These are phyloP conservation scores for Rutilus rutilus DNA, from an alignment of 2,113 vertebrate species.

Conservation along the genomic window DNA sequence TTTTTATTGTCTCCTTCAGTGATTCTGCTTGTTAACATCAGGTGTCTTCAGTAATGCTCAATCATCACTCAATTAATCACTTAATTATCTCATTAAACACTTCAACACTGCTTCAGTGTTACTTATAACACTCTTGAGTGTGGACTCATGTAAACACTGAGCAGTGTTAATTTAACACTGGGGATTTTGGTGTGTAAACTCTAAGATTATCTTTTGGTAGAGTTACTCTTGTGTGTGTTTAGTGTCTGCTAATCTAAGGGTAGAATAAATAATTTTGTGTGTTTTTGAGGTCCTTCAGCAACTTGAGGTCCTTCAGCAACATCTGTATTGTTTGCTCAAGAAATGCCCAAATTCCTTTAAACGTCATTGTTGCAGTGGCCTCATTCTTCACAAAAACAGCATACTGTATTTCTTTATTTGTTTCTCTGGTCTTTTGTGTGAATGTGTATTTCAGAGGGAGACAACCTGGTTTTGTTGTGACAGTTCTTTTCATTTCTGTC, in stretches of 20 bases:
- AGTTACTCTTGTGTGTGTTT: not conserved
- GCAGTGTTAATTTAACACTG: no score
- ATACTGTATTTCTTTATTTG: slow-evolving; percentile 30
- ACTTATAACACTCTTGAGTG: no score
- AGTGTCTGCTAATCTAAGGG: not conserved
- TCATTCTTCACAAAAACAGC: slow-evolving; percentile 6
- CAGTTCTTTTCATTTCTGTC: slow-evolving; percentile 29
- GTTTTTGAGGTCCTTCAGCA: not conserved
- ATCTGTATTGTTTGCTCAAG: slow-evolving; percentile 1
- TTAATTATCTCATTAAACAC: no score
- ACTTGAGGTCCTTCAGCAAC: not conserved
- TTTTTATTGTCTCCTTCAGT: no score
- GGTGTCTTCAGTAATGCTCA: no score
- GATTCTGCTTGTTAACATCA: no score
- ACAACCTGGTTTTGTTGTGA: slow-evolving; percentile 25
- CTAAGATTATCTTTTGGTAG: not conserved
- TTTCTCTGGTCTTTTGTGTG: slow-evolving; percentile 18
- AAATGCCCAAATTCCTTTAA: not conserved
- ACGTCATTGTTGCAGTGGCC: not conserved
- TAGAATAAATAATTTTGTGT: not conserved
- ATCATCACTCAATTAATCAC: no score
- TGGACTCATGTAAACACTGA: no score
- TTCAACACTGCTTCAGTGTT: no score
- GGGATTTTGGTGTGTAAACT: no score
- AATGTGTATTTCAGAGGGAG: slow-evolving; percentile 17